phyloP scores from a whole-genome alignment of 2,888 invertebrate genomes.

The Neelides folsomi region DNA sequence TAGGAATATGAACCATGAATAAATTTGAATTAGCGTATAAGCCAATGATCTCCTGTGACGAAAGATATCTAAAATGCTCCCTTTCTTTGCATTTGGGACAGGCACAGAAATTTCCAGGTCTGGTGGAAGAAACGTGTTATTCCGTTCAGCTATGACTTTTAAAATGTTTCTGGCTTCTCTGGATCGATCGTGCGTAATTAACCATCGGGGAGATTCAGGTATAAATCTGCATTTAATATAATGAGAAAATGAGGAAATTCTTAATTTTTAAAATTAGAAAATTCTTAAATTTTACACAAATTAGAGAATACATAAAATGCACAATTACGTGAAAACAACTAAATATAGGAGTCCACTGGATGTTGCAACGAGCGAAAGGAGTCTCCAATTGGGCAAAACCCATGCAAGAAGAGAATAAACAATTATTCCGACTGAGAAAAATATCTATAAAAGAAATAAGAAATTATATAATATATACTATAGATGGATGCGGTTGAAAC shows the following conservation, averaged over 20 bases:
- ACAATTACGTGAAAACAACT: no score
- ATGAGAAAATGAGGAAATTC: no score
- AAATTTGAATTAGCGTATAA: slow-evolving; percentile 26
- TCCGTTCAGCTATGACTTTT: slow-evolving; percentile 16
- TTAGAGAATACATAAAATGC: no score
- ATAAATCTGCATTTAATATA: slow-evolving; percentile 15
- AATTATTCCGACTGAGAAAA: slow-evolving; percentile 33
- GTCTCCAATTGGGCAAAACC: slow-evolving; percentile 28
- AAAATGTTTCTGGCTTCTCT: slow-evolving; percentile 30
- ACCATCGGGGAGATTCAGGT: slow-evolving; percentile 34
- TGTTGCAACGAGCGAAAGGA: slow-evolving; percentile 16
- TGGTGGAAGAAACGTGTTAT: slow-evolving; percentile 17
- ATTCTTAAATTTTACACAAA: no score
- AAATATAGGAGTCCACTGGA: no score
- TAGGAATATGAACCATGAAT: slow-evolving; percentile 26
- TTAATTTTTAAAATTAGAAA: no score
- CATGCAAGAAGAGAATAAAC: slow-evolving; percentile 27
- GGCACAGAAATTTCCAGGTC: slow-evolving; percentile 24
- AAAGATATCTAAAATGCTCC: slow-evolving; percentile 15
- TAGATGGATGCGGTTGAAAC: no score
- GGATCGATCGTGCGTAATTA: slow-evolving; percentile 26
- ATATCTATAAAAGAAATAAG: slow-evolving; percentile 17
- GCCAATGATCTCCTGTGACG: slow-evolving; percentile 12
- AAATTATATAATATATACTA: no score
- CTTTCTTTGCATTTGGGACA: slow-evolving; percentile 19